Base-by-base conservation (phyloP, 1,140 invertebrate genomes). In the Aphaenogaster floridana region DNA sequence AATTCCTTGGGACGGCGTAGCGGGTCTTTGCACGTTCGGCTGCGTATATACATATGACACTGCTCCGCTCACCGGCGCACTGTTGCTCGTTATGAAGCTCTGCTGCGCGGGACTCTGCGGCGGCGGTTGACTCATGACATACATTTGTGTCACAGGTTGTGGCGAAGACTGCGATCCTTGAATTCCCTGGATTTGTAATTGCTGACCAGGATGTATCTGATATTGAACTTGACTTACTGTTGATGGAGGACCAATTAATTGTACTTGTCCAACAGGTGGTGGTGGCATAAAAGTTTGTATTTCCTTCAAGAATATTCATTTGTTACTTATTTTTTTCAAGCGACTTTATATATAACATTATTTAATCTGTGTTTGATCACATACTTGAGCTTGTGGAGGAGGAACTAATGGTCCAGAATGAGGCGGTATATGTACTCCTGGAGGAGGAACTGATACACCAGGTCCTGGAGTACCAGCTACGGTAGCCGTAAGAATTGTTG, bases 21-120 rank as follows among this genome's bases (percentile, higher is more conserved):
- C 88, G 8, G 94, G 91, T 61, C 94, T 91, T 50, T 94, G 94
- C 11, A 94, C 61, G 69, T 92, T 94, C 0, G 95, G 92, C 76
- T 95, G 95, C 0, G 95, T 94, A 74, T 95, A 95, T 21, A 95
- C 95, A 52, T 95, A 95, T 11, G 95, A 95, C 11, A 95, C 94
- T 0, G 95, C 92, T 2, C 94, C 93, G 57, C 92, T 93, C 15
- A 94, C 94, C 4, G 94, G 54, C 0, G 88, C 93, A 13, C 90
- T 91, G 45, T 91, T 94, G 50, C 94, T 95, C 28, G 94, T 91
- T 34, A 95, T 93, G 42, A 95, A 95, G 50, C 91, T 94, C 28
- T 93, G 93, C 45, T 94, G 94, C 21, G 90, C 71, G 11, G 93
- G 86, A 84, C 63, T 89, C 28, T 93, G 92, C 3, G 94, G 94